Conservation (phyloP, 2,113 vertebrate genomes). For the Saguinus midas region DNA sequence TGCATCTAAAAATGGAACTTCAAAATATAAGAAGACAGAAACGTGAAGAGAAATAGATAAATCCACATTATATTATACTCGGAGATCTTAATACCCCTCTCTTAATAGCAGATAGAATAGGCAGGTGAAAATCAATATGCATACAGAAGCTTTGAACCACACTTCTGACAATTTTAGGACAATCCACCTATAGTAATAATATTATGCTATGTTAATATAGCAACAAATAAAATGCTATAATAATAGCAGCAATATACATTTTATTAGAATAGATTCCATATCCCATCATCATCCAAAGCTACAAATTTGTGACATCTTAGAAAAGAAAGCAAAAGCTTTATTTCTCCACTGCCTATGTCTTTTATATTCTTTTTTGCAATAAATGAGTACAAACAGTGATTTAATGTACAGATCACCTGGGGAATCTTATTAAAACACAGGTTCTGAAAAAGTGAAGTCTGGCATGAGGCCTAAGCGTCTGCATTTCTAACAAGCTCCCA, state of each 20-base stretch:
- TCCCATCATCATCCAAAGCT: not conserved
- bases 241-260: not conserved
- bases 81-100: not conserved
- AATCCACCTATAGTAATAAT: not conserved
- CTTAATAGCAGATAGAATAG: not conserved
- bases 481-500: not conserved
- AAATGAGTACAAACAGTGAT: not conserved
- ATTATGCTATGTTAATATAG: not conserved
- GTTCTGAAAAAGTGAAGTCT: not conserved
- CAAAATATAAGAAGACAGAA: constrained; percentile 14
- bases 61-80: not conserved
- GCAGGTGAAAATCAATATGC: not conserved
- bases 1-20: constrained; percentile 42
- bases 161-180: not conserved
- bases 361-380: not conserved
- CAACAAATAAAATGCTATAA: not conserved
- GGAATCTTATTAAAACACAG: not conserved
- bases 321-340: not conserved
- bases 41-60: not conserved
- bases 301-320: not conserved
- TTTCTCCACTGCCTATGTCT: constrained; percentile 5
- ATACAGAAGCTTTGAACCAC: not conserved
- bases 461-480: not conserved
- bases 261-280: not conserved
- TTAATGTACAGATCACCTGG: not conserved